Base-by-base conservation (phyloP, 2,113 vertebrate genomes). In the Mohoua ochrocephala region DNA sequence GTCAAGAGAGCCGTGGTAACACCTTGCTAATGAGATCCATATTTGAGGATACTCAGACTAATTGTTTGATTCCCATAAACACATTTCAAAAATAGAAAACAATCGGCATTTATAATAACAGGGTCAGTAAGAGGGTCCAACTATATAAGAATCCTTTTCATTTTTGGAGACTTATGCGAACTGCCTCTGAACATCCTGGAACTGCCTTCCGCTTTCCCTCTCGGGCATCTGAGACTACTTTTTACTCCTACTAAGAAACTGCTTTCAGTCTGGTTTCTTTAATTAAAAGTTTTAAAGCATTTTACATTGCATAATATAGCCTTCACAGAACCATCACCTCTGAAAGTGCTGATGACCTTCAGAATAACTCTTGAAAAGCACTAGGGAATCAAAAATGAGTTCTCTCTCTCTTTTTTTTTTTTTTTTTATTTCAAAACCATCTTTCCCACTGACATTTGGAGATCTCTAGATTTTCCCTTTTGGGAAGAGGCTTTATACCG, bases 21-120 rank as follows among this genome's bases (percentile, higher is more conserved):
- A 93, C 83, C 76, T 93, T 88, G 42, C 50, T 96, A 94, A 95
- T 91, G 68, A 93, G 89, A 93, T 86, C 68, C 71, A 59, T 44
- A 84, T 86, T 84, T 59, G 33, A 83, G 39, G 70, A 42, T 54
- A 77, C 21, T 65, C n/a, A 80, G 30, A 69, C 21, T 74, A 88
- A 76, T n/a, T 76, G 42, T 59, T 90, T n/a, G 31, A 63, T 86
- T 95, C 19, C 45, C 50, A 86, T 86, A 80, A 95, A 80, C 42
- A 27, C 3, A 0, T 73, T 71, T 13, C 4, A 47, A 35, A 52
- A 82, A 59, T 5, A n/a, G 42, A 33, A 47, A 47, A n/a, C 6
- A 44, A 33, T 18, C 17, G 22, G 8, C 27, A 56, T 87, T 76
- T 69, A 39, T 73, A 85, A 57, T 42, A 67, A 69, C 7, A 50